Percentiles rank a stretch among this genome's conserved stretches.
Conservation (phyloP, 2,113 vertebrate genomes). For the Toxostoma redivivum region DNA sequence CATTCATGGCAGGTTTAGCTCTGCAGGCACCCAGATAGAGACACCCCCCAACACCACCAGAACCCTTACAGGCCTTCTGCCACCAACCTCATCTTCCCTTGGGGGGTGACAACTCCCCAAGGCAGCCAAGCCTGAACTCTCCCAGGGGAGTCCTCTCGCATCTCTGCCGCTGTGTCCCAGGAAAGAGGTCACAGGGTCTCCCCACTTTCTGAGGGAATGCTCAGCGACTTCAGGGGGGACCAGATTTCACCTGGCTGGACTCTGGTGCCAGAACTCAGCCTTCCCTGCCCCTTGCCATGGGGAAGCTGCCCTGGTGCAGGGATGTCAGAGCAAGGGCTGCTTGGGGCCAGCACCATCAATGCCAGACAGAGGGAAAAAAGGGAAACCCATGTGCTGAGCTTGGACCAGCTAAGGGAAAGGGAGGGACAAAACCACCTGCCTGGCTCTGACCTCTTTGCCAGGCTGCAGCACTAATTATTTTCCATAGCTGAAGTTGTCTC, state of each 20-base stretch:
- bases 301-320: not conserved
- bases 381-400: not conserved
- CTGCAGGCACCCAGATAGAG: not conserved
- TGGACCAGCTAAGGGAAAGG: not conserved
- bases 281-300: not conserved
- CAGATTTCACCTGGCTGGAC: not conserved
- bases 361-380: not conserved
- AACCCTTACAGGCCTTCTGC: not conserved
- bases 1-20: not conserved
- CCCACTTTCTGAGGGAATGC: not conserved
- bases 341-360: not conserved
- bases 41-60: not conserved
- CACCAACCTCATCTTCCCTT: not conserved
- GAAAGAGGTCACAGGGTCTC: not conserved
- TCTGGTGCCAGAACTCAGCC: not conserved
- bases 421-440: not conserved
- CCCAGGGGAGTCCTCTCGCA: not conserved
- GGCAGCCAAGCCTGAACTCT: not conserved
- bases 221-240: not conserved
- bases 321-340: accelerated
- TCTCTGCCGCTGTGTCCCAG: not conserved
- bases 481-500: slow-evolving; percentile 43
- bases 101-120: not conserved
- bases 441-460: not conserved
- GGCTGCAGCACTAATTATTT: not conserved